Percentiles rank a stretch among this genome's conserved stretches.
Conservation (phyloP, 2,797 vertebrate genomes). For the Sebastes alutus region DNA sequence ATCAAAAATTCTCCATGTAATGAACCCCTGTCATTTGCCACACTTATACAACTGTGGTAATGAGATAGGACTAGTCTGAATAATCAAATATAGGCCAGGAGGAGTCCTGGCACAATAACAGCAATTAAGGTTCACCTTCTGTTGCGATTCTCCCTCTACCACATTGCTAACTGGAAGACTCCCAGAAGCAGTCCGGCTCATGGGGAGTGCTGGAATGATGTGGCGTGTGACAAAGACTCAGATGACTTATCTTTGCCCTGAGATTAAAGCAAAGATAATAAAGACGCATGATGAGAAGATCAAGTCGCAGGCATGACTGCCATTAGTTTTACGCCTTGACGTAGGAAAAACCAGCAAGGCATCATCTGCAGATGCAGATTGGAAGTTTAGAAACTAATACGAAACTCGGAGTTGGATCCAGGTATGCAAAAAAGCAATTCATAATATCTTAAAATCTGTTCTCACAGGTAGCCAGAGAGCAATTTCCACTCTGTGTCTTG, state of each 20-base stretch:
- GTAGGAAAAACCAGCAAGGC: not conserved
- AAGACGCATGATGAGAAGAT: conserved; percentile 23
- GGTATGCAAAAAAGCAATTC: not conserved
- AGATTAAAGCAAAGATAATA: conserved; percentile 51
- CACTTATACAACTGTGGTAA: conserved; percentile 18
- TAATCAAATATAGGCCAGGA: conserved; percentile 56
- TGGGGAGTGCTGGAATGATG: conserved; percentile 50
- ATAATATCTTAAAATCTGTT: not conserved
- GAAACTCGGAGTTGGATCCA: not conserved
- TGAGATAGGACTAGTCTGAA: conserved; percentile 38
- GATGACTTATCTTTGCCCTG: conserved; percentile 43
- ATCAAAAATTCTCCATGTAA: not conserved
- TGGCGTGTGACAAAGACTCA: conserved; percentile 37
- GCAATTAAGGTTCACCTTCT: conserved; percentile 75
- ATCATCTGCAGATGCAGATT: not conserved
- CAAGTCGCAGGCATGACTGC: not conserved
- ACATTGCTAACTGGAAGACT: conserved; percentile 62
- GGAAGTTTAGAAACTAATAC: not conserved
- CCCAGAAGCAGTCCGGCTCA: conserved; percentile 46
- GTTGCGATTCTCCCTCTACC: conserved; percentile 43
- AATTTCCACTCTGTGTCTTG: not conserved
- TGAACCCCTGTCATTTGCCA: not conserved
- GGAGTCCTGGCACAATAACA: conserved; percentile 56
- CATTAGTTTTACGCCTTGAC: not conserved
- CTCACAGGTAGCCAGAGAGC: not conserved